Conservation (phyloP, 2,797 vertebrate species). For the Anisognathus igniventris region DNA sequence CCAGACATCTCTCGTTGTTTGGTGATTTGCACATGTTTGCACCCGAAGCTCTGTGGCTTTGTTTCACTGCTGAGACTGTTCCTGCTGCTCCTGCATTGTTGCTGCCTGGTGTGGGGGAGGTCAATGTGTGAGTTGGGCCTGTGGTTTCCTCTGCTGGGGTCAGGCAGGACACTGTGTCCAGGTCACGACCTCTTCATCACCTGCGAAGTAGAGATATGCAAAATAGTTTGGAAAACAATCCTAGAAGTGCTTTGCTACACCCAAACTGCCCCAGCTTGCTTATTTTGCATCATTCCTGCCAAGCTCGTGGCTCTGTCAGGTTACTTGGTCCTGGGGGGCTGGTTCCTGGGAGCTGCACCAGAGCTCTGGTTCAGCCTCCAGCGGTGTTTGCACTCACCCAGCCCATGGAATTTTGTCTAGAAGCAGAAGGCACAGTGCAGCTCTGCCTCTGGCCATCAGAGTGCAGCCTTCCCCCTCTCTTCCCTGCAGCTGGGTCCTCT, state of each 20-base stretch:
- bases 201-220: background rate
- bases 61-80: background rate
- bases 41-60: background rate
- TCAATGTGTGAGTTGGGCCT: background rate
- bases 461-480: conserved; percentile 27
- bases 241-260: background rate
- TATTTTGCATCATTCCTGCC: background rate
- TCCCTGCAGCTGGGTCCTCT: conserved; percentile 85
- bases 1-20: background rate
- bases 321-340: background rate
- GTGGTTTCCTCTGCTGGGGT: background rate
- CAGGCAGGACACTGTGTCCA: background rate
- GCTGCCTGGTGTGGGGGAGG: background rate
- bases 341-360: background rate
- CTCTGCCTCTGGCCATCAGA: conserved; percentile 41
- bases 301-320: background rate
- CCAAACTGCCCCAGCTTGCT: background rate
- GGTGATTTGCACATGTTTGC: background rate
- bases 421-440: background rate
- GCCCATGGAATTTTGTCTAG: background rate
- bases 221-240: background rate
- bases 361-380: background rate
- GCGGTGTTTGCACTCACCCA: background rate
- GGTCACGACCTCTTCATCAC: background rate
- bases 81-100: background rate